These are phyloP conservation scores for Diachrysia chrysitis DNA, from an alignment of 2,888 invertebrate genomes.

Conservation along the genomic window DNA sequence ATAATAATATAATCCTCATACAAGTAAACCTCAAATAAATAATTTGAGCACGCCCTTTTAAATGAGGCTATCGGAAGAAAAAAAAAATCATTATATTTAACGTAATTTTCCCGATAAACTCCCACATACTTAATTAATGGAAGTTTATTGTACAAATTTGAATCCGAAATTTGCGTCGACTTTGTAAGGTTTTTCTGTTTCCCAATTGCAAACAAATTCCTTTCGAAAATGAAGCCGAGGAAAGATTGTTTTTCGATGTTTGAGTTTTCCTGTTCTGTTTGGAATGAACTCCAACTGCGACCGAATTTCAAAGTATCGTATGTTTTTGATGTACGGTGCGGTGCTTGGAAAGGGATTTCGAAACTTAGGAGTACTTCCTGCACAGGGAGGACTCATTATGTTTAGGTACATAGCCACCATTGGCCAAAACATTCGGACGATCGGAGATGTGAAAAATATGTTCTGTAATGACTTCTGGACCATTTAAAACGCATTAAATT, in stretches of 20 bases:
- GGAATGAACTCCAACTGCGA: slow-evolving; percentile 4
- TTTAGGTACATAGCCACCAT: neutral
- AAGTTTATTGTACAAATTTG: neutral
- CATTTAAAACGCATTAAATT: too few species aligned
- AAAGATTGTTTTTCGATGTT: slow-evolving; percentile 5
- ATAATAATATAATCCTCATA: too few species aligned
- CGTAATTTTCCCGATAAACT: neutral
- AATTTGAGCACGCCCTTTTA: too few species aligned
- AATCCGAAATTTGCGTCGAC: neutral
- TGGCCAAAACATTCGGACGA: neutral
- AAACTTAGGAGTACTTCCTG: neutral
- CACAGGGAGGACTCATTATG: neutral
- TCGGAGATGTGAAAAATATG: neutral
- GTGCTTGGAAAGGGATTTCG: neutral
- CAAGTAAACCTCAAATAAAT: too few species aligned
- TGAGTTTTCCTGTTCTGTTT: slow-evolving; percentile 2
- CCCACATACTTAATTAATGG: neutral
- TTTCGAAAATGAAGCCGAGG: neutral
- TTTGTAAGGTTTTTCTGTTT: neutral
- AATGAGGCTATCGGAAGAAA: too few species aligned
- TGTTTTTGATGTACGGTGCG: neutral
- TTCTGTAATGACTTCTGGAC: too few species aligned
- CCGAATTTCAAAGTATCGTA: slow-evolving; percentile 1
- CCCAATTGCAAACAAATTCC: slow-evolving; percentile 1
- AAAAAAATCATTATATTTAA: too few species aligned